Conservation (phyloP, 2,888 invertebrate genomes). For the Lasioglossum zephyrum region DNA sequence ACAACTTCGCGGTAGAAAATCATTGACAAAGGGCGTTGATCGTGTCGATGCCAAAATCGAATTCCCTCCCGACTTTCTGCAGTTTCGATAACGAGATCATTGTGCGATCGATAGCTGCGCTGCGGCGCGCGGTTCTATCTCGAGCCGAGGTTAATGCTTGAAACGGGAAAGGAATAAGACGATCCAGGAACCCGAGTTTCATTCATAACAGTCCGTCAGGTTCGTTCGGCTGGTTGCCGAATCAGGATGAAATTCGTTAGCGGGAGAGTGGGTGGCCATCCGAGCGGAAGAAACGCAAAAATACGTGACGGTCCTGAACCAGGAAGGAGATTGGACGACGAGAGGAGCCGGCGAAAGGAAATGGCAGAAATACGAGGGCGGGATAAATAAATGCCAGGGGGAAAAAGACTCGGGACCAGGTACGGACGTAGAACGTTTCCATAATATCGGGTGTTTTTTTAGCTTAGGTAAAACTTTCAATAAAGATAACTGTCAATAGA, state of each 20-base stretch:
- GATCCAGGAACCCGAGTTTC: background rate
- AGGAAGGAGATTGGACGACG: conserved; percentile 17
- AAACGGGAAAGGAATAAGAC: background rate
- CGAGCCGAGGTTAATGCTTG: background rate
- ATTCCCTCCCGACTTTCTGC: background rate
- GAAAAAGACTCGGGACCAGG: conserved; percentile 23
- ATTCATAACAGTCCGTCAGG: conserved; percentile 11
- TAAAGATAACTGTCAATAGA: no score
- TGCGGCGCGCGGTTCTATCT: background rate
- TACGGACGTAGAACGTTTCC: conserved; percentile 55
- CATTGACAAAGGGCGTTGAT: background rate
- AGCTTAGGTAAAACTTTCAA: no score
- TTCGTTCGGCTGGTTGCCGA: background rate
- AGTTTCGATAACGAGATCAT: background rate
- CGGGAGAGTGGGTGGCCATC: conserved; percentile 4
- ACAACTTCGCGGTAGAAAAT: background rate
- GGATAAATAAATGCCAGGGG: conserved; percentile 50
- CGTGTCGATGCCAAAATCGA: background rate
- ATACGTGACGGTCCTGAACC: conserved; percentile 22
- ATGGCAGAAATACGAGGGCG: conserved; percentile 22
- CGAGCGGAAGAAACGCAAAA: conserved; percentile 27
- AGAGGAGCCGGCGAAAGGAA: conserved; percentile 6
- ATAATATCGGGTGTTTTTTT: conserved; percentile 46
- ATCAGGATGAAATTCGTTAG: conserved; percentile 34
- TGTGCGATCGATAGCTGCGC: background rate